Conservation (phyloP, 2,113 vertebrate genomes). For the Trogon melanurus region DNA sequence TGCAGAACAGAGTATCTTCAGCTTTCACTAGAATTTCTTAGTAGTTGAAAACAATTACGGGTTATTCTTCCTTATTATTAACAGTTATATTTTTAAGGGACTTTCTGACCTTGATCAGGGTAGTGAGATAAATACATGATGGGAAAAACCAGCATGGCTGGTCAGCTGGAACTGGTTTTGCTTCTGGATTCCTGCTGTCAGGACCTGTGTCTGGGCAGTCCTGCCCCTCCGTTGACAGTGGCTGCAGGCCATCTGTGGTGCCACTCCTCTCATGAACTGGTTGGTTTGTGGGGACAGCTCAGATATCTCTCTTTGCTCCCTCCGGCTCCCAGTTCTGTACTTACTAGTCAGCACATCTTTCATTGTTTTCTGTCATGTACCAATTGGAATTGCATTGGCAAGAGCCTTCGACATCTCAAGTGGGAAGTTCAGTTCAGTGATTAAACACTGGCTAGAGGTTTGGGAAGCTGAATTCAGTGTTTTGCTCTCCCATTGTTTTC, state of each 20-base stretch:
- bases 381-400: neutral
- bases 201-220: neutral
- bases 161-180: neutral
- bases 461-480: neutral
- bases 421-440: neutral
- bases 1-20: neutral
- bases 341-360: neutral
- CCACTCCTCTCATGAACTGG: neutral
- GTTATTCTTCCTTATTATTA: neutral
- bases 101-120: neutral
- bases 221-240: neutral
- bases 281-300: neutral
- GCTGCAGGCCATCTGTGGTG: neutral
- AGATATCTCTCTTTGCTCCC: neutral
- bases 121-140: neutral
- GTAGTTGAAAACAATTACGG: neutral
- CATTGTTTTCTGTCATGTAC: neutral
- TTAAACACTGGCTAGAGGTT: neutral
- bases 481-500: conserved; percentile 22
- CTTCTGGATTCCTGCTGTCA: neutral
- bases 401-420: neutral
- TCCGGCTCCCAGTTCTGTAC: neutral
- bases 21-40: neutral
- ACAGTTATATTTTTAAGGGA: neutral
- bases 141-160: neutral